phyloP scores from a whole-genome alignment of 1,140 invertebrate genomes.

The Tetramorium simillimum region DNA sequence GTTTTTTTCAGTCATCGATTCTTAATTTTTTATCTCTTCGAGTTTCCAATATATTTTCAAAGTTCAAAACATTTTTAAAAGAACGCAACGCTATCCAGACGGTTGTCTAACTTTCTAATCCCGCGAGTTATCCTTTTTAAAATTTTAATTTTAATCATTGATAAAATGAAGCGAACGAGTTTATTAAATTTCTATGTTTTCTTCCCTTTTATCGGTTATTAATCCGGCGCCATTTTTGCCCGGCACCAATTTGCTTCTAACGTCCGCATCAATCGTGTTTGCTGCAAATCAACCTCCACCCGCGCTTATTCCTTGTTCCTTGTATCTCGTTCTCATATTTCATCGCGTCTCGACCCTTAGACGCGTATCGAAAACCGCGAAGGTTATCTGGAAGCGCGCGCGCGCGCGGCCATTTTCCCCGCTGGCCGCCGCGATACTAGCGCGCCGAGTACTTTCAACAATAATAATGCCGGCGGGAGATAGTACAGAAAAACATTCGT shows the following conservation, averaged over 20 bases:
- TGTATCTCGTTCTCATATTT: conserved; percentile 49
- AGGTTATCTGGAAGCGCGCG: conserved; percentile 54
- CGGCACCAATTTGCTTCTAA: background rate
- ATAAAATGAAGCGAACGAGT: background rate
- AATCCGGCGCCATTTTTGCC: background rate
- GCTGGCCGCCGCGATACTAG: conserved; percentile 30
- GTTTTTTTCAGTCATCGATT: background rate
- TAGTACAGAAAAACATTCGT: conserved; percentile 49
- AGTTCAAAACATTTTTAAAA: background rate
- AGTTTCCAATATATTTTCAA: background rate
- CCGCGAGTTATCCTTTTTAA: background rate
- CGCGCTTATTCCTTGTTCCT: background rate
- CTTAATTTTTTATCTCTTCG: background rate
- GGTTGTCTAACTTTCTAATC: background rate
- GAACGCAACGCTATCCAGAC: background rate
- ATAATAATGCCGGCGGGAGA: conserved; percentile 52
- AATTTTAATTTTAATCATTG: background rate
- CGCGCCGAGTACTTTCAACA: conserved; percentile 49
- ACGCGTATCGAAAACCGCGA: conserved; percentile 42
- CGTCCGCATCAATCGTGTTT: background rate
- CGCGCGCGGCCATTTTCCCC: conserved; percentile 46
- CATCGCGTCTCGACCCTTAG: conserved; percentile 33
- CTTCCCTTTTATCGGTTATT: background rate
- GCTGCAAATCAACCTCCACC: background rate
- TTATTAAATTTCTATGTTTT: background rate